Evolutionary conservation across 2,113 vertebrate genomes (phyloP), one percentile per base, ranked within the genome.

Genomic region (Sinocyclocheilus rhinocerous): DNA sequence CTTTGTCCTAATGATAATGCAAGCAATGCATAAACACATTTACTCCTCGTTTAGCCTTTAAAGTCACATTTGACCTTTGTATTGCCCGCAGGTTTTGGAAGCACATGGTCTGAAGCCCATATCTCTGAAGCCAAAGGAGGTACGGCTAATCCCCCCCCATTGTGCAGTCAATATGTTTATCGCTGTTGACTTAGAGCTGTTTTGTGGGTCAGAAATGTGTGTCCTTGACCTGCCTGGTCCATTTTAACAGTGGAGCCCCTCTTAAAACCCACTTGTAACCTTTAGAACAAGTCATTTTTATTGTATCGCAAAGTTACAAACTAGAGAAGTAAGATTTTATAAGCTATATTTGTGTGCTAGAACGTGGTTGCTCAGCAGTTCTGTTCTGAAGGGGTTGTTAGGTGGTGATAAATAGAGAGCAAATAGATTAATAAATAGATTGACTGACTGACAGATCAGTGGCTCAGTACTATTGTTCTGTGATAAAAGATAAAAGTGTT

Each of bases 61-160:
- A 92, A 87, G 90, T 67, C 88, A 91, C 86, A 80, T 90, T 90
- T 90, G 29, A 88, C 48, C 83, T 90, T 85, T 87, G 86, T 79
- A 85, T 83, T 79, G 55, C 55, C 87, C 24, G 33, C 90, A 99
- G 98, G 98, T 99, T 61, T 93, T 99, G 77, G 94, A 98, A 93
- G 98, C 98, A 65, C 98, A 99, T 86, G 97, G 97, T 79, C 92
- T 99, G 61, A 98, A 95, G 90, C 97, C 98, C 89, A 88, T 99
- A 93, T 95, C 95, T 84, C 92, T 99, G 85, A 97, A 95, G 91
- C 97, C 98, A 70, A 99, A 99, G 94, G 98, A 99, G 97, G 98
- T 99, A 96, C 90, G 78, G 59, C 83, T 81, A 88, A 89, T 88
- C 55, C 15, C 16, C 15, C 16, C 72, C 22, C 65, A 22, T 69